A percentile compares a stretch with the other conserved stretches of the same genome.
Conservation (phyloP, 2,888 invertebrate species). For the Eulithis prunata region DNA sequence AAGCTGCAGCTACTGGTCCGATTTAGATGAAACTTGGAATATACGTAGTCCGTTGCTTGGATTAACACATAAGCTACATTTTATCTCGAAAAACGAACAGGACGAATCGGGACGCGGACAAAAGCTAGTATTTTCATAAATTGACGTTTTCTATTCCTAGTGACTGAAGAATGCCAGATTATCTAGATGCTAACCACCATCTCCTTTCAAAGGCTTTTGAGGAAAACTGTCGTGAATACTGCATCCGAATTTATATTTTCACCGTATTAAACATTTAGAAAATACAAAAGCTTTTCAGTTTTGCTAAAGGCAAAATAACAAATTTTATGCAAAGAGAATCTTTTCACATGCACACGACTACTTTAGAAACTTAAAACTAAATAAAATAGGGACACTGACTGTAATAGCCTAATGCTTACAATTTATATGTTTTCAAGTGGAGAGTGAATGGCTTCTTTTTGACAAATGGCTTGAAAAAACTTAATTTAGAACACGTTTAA, state of each 20-base stretch:
- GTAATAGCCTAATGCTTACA: neutral
- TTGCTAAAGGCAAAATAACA: constrained; percentile 10
- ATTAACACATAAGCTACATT: too few relatives aligned
- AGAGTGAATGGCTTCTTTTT: neutral
- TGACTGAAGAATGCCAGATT: too few relatives aligned
- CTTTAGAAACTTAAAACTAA: neutral
- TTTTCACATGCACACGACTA: constrained; percentile 3
- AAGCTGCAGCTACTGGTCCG: too few relatives aligned
- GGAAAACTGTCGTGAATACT: constrained; percentile 3
- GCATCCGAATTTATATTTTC: neutral
- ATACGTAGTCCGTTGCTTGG: too few relatives aligned
- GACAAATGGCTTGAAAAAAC: neutral
- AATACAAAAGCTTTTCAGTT: constrained; percentile 3
- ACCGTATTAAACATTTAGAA: constrained; percentile 6
- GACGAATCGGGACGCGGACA: too few relatives aligned
- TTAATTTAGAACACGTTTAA: too few relatives aligned
- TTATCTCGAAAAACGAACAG: too few relatives aligned
- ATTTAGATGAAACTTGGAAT: too few relatives aligned
- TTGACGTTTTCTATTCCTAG: too few relatives aligned
- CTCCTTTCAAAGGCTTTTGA: neutral
- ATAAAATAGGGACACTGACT: too few relatives aligned
- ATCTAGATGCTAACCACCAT: too few relatives aligned
- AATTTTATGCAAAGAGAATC: neutral
- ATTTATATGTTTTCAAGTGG: neutral
- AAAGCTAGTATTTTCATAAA: too few relatives aligned